Base-by-base conservation (phyloP, 2,888 invertebrate species). In the Phortica okadai region DNA sequence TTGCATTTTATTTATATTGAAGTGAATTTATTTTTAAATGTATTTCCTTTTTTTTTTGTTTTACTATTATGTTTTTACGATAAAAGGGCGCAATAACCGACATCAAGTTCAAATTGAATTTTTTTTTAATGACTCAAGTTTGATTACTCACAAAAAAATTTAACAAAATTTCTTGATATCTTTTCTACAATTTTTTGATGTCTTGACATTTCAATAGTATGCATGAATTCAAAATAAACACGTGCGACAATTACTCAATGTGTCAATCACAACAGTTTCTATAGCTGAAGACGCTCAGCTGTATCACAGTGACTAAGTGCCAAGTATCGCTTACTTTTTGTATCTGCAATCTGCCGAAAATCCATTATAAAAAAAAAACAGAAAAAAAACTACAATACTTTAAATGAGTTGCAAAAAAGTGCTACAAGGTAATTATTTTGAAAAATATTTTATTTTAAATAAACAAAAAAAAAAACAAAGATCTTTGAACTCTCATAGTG, bases 351-450 rank as follows among this genome's bases (percentile, higher is more conserved):
- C 21, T 70, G 50, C 16, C 8, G n/a, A 58, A 58, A 33, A 33
- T 33, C 33, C 33, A 33, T 33, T 33, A 33, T 33, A 33, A 33
- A 33, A 33, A 33, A 33, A 33, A 33, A 5, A 33, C 21, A 33
- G 33, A 33, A 33, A 33, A 33, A 33, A 33, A 33, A 33, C 33
- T 33, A 33, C 33, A 64, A 62, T 74, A 50, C 21, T 64, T 64
- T 50, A 69, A 69, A 45, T 69, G 82, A 79, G 84, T 87, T 80
- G 87, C 84, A 84, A 85, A 80, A 80, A 80, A 21, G 16, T 74
- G 75, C 74, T 75, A 79, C 87, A 86, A 88, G 86, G 88, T 84
- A 81, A 83, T 82, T 81, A 77, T 80, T 81, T 72, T 54, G 74
- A 67, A 72, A 78, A 80, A 78, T 74, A 80, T 66, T 78, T 79